These are phyloP conservation scores for Mobula hypostoma DNA, from an alignment of 2,113 vertebrate species.

Conservation along the genomic window DNA sequence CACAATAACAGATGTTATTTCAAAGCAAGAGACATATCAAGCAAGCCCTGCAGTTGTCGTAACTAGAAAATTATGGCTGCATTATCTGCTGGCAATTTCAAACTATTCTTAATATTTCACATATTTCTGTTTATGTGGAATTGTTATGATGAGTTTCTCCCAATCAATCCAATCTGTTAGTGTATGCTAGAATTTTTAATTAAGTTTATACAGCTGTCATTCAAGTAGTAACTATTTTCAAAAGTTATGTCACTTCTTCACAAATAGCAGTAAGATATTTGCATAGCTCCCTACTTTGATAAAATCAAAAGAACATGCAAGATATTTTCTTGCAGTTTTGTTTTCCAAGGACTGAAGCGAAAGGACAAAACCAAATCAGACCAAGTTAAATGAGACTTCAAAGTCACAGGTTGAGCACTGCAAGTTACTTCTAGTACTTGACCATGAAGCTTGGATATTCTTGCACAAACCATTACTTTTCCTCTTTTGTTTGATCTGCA, in stretches of 20 bases:
- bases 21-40: neutral
- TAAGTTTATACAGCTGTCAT: neutral
- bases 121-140: neutral
- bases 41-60: neutral
- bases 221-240: neutral
- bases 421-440: neutral
- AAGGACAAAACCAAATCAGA: neutral
- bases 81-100: neutral
- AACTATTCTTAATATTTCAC: neutral
- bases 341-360: neutral
- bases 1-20: neutral
- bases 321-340: neutral
- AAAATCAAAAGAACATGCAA: too few species aligned
- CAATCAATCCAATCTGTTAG: neutral
- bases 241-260: neutral
- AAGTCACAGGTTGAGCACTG: neutral
- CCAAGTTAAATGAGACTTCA: too few species aligned
- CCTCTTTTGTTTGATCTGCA: too few species aligned
- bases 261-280: neutral
- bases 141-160: neutral
- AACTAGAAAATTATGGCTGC: neutral
- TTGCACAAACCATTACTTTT: neutral
- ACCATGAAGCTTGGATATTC: neutral
- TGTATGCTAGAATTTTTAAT: neutral
- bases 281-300: neutral